Conservation (phyloP, 2,113 vertebrate genomes). For the Guaruba guarouba region DNA sequence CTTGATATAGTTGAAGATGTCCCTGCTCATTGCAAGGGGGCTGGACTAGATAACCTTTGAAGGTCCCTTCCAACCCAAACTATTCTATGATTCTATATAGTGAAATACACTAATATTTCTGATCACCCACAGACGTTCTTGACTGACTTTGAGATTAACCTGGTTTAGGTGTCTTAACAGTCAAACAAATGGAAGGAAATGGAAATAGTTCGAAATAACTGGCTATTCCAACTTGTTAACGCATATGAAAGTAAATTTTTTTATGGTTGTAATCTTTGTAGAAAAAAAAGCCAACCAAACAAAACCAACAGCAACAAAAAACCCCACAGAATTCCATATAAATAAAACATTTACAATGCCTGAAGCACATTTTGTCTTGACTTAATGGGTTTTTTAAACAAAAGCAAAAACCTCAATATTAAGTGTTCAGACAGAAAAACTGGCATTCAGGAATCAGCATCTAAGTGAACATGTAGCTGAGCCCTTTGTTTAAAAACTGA, state of each 20-base stretch:
- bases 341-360: neutral
- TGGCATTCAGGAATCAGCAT: neutral
- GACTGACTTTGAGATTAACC: neutral
- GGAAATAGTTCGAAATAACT: neutral
- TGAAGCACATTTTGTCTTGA: neutral
- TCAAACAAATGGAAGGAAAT: neutral
- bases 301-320: neutral
- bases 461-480: neutral
- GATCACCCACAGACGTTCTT: neutral
- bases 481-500: neutral
- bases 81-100: neutral
- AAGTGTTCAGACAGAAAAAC: neutral
- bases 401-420: neutral
- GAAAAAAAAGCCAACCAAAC: neutral
- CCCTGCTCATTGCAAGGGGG: neutral
- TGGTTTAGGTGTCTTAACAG: neutral
- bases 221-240: neutral
- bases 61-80: neutral
- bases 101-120: neutral
- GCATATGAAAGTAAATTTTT: neutral
- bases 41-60: neutral
- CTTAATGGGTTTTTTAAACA: neutral
- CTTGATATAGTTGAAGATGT: neutral
- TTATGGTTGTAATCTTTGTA: neutral
- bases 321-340: neutral